Evolutionary conservation across 2,113 vertebrate genomes (phyloP).

Genomic region (Copsychus sechellarum): DNA sequence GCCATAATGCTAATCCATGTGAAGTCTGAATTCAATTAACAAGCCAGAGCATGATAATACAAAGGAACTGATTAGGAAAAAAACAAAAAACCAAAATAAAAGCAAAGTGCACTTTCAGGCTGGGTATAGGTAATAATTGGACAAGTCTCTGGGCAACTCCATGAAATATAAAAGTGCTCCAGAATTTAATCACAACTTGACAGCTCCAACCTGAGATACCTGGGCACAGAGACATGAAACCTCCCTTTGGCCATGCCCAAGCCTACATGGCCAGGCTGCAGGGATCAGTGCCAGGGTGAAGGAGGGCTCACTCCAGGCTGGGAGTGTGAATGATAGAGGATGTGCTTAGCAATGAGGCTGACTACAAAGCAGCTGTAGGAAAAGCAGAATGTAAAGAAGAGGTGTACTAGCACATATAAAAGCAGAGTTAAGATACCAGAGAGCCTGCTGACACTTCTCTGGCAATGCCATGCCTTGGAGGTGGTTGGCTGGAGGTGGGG

Average conservation of each 20-base stretch:
- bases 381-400: neutral
- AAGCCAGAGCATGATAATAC: neutral
- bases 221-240: rapidly evolving
- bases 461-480: neutral
- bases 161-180: neutral
- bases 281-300: neutral
- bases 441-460: neutral
- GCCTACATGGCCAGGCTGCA: neutral
- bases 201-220: neutral
- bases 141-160: neutral
- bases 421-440: neutral
- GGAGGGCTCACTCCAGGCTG: neutral
- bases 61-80: neutral
- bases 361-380: neutral
- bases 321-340: rapidly evolving
- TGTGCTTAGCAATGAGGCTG: rapidly evolving
- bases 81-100: neutral
- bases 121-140: neutral
- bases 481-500: neutral
- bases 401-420: neutral
- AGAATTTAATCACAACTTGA: neutral
- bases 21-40: neutral
- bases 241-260: neutral
- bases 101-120: neutral
- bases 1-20: neutral